Percentiles rank a stretch among this genome's conserved stretches.
Conservation (phyloP, 2,113 vertebrate species). For the Megaceryle maxima region DNA sequence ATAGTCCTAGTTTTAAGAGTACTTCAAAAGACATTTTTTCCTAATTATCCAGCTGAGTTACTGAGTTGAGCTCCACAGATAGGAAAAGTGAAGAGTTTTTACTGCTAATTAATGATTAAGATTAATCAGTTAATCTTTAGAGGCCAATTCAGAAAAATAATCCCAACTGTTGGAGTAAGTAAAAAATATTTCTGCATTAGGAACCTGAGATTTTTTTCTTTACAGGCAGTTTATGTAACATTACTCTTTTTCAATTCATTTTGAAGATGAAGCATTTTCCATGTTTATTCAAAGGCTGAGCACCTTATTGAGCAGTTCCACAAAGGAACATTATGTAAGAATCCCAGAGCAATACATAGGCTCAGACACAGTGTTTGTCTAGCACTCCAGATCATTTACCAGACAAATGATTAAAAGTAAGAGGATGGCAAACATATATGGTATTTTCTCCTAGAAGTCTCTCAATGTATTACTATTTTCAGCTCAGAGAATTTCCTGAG, state of each 20-base stretch:
- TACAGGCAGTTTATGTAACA: neutral
- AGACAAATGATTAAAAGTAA: neutral
- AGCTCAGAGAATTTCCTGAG: neutral
- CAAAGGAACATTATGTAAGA: neutral
- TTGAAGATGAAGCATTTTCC: neutral
- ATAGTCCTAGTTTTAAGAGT: neutral
- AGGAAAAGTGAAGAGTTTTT: neutral
- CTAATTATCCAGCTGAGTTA: neutral
- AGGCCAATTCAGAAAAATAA: neutral
- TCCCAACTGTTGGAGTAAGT: neutral
- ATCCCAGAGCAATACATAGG: neutral
- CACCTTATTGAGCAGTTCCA: neutral
- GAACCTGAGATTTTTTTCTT: neutral
- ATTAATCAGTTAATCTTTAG: neutral
- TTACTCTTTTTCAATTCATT: neutral
- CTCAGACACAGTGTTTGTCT: neutral
- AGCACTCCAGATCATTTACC: neutral
- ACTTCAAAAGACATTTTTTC: neutral
- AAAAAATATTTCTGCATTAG: neutral
- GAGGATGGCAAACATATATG: neutral
- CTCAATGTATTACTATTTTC: neutral
- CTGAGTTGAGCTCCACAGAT: neutral
- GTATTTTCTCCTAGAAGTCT: neutral
- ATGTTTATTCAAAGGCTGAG: neutral
- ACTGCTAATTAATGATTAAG: neutral